phyloP scores from a whole-genome alignment of 1,140 invertebrate genomes.

The Drosophila ficusphila region DNA sequence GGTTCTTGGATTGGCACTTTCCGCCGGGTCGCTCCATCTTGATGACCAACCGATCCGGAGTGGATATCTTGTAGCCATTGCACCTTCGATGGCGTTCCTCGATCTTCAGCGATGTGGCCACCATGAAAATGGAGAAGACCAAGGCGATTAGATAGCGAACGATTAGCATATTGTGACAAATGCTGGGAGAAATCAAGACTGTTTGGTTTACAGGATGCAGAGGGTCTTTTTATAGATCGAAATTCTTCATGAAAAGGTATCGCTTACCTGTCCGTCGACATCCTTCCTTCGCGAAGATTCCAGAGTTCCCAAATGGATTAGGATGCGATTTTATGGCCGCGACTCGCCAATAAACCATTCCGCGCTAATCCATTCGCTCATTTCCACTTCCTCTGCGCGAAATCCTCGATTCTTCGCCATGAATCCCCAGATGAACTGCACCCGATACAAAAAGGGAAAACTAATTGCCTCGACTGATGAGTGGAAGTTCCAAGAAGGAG shows the following conservation, averaged over 20 bases:
- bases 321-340: constrained; percentile 33
- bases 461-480: constrained; percentile 57
- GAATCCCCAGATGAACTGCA: constrained; percentile 7
- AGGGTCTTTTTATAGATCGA: constrained; percentile 55
- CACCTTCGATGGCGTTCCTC: constrained; percentile 43
- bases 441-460: constrained; percentile 36
- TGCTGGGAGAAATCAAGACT: constrained; percentile 35
- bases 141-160: constrained; percentile 69
- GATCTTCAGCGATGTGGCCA: constrained; percentile 67
- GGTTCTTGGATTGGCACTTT: constrained; percentile 8
- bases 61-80: constrained; percentile 62
- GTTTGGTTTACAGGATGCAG: not conserved
- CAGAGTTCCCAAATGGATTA: constrained; percentile 12
- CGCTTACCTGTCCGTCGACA: constrained; percentile 24
- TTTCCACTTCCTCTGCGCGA: constrained; percentile 66
- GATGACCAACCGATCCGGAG: constrained; percentile 65
- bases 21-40: constrained; percentile 40
- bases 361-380: constrained; percentile 63
- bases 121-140: constrained; percentile 71
- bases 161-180: constrained; percentile 55
- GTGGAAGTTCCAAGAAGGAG: constrained; percentile 63
- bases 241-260: not conserved
- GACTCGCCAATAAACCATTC: constrained; percentile 47
- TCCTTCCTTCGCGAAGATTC: not conserved
- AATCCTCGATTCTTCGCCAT: constrained; percentile 17